Evolutionary conservation across 64 coral and sea anemone genomes (phyloP).

Genomic region (Pocillopora verrucosa): DNA sequence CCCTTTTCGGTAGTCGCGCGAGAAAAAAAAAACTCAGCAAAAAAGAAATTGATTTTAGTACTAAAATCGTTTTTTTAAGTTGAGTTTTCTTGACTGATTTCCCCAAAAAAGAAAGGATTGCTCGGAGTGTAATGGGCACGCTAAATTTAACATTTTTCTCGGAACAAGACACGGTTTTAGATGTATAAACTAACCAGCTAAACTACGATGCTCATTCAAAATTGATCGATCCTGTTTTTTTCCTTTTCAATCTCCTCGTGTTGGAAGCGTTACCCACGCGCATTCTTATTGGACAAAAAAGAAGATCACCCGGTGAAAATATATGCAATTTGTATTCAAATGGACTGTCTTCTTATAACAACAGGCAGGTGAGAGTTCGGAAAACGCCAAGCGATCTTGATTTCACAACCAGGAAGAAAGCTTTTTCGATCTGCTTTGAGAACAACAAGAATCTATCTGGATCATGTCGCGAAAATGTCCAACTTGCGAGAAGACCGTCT

Average conservation of each 20-base stretch:
- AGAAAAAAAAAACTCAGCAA: too few species aligned
- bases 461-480: slow-evolving; percentile 26
- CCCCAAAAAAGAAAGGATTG: too few species aligned
- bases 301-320: not conserved
- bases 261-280: not conserved
- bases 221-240: not conserved
- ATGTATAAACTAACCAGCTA: not conserved
- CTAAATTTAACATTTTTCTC: not conserved
- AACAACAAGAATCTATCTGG: not conserved
- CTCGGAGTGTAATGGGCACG: not conserved
- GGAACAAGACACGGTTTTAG: not conserved
- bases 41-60: too few species aligned
- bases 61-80: too few species aligned
- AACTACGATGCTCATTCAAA: not conserved
- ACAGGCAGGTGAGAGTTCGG: not conserved
- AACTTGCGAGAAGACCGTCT: slow-evolving; percentile 35
- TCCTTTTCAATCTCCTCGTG: not conserved
- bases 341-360: not conserved
- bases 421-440: not conserved
- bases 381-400: slow-evolving; percentile 5
- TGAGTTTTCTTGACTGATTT: not conserved
- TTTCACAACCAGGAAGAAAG: not conserved
- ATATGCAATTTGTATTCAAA: slow-evolving; percentile 11
- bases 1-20: too few species aligned
- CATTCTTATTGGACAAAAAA: not conserved